Conservation (phyloP, 64 coral and sea anemone genomes). For the Actinia equina region DNA sequence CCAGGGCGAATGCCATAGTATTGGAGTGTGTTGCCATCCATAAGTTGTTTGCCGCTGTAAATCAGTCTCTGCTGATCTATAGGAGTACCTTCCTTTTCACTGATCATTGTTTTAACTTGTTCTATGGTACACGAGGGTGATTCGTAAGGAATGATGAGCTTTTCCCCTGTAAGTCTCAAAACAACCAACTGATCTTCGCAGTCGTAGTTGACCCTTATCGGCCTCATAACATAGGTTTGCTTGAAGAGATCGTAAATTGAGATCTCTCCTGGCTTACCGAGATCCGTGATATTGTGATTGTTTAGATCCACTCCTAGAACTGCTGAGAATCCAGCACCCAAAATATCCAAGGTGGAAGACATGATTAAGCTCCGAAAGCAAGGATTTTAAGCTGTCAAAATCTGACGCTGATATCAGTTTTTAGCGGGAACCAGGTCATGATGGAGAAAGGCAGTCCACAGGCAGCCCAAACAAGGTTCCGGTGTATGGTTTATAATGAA, state of each 20-base stretch:
- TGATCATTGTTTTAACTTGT: slow-evolving; percentile 22
- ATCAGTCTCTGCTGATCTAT: slow-evolving; percentile 25
- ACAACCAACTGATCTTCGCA: background rate
- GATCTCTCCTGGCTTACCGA: background rate
- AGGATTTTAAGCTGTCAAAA: too few relatives aligned
- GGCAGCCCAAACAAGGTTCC: too few relatives aligned
- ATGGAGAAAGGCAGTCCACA: too few relatives aligned
- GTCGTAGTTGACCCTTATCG: background rate
- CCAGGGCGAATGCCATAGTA: background rate
- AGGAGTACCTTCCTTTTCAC: slow-evolving; percentile 12
- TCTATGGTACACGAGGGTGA: slow-evolving; percentile 13
- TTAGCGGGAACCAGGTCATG: too few relatives aligned
- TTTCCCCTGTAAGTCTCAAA: background rate
- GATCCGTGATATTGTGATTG: background rate
- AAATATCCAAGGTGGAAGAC: slow-evolving; percentile 26
- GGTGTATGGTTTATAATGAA: too few relatives aligned
- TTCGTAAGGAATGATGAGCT: background rate
- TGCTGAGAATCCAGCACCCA: slow-evolving; percentile 28
- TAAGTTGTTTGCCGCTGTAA: background rate
- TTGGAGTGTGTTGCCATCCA: slow-evolving; percentile 12
- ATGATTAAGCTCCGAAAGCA: background rate
- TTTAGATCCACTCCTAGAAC: background rate
- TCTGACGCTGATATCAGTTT: too few relatives aligned
- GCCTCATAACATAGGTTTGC: slow-evolving; percentile 29
- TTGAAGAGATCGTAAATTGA: slow-evolving; percentile 31